A percentile compares a stretch with the other conserved stretches of the same genome.
phyloP scores from a whole-genome alignment of 2,888 invertebrate species.

The Phanerotoma sp. region DNA sequence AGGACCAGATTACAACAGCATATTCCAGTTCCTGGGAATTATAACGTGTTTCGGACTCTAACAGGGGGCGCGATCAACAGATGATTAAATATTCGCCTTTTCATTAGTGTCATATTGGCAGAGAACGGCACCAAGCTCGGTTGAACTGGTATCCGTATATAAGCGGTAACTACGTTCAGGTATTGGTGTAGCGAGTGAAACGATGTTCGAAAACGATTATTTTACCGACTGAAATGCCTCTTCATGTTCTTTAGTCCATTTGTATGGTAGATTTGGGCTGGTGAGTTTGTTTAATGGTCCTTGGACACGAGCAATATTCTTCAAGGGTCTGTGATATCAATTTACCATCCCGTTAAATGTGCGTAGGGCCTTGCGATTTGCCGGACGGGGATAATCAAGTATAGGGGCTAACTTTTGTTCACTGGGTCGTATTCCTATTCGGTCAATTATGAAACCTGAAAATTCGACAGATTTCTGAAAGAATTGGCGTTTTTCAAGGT shows the following conservation, averaged over 20 bases:
- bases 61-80: neutral
- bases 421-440: neutral
- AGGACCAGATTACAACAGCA: neutral
- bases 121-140: too few species aligned
- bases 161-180: too few species aligned
- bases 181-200: too few species aligned
- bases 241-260: too few species aligned
- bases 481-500: too few species aligned
- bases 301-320: neutral
- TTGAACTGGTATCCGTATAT: too few species aligned
- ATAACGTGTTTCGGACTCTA: neutral
- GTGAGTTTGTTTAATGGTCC: neutral
- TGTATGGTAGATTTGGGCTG: neutral
- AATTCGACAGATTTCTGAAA: too few species aligned
- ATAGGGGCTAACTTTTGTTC: too few species aligned
- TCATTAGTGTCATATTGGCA: neutral
- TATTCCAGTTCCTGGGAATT: neutral
- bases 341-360: neutral
- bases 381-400: too few species aligned
- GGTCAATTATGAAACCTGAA: too few species aligned
- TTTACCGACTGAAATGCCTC: too few species aligned
- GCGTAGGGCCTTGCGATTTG: too few species aligned
- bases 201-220: neutral
- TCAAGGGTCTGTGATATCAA: neutral
- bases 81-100: neutral